Base-by-base conservation (phyloP, 2,797 vertebrate species). In the Acipenser transmontanus region DNA sequence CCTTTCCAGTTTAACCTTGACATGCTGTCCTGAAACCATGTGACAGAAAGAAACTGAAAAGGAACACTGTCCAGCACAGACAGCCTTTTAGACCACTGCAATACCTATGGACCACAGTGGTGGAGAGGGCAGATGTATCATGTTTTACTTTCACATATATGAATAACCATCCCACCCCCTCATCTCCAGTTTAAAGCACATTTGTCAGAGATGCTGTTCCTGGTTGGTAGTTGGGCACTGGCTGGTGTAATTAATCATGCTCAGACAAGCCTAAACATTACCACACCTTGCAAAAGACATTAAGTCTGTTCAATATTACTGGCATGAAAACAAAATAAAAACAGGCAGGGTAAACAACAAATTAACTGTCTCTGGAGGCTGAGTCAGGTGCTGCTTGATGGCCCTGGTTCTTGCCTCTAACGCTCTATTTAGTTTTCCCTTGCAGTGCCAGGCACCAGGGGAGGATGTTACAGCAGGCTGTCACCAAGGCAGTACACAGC, bases 401-500 rank as follows among this genome's bases (percentile, higher is more conserved):
- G 49, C 49, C 51, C 6, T 49, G 11, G n/a, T 68, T 70, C 59
- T 10, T 50, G 12, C 47, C 3, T 17, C 14, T 62, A 50, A 49
- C 2, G 13, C 14, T 61, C 50, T 10, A 4, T 70, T 69, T 69
- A 63, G 65, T 65, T 66, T 5, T 74, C 20, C 47, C 34, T 65
- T 68, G 47, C 50, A 63, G 14, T 52, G 34, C 59, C 47, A 14
- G 54, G 54, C 54, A 11, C 12, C 9, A 4, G 7, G 63, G 66
- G 61, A 69, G 66, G 65, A 60, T 47, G 66, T n/a, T 64, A 71
- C 13, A 13, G 34, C 2, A 64, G 75, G 61, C 56, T 48, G 54
- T 59, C 1, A 0, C 47, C 67, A 59, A 65, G 62, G 66, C 61
- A 71, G 7, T 75, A n/a, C 2, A 51, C 64, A 72, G 72, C 71